phyloP scores from a whole-genome alignment of 2,888 invertebrate species.

The Athetis lepigone region DNA sequence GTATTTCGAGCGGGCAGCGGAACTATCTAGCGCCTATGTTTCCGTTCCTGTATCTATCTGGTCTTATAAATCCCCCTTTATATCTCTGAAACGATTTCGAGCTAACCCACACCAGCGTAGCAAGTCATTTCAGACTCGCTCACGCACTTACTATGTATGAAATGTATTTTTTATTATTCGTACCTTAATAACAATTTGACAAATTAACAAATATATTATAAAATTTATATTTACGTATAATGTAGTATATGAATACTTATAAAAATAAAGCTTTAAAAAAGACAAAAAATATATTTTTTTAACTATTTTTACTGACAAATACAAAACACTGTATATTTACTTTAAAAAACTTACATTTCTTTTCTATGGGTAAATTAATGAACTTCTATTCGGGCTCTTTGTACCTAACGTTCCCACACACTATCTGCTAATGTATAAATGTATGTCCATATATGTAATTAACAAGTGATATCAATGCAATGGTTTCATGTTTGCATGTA shows the following conservation, averaged over 20 bases:
- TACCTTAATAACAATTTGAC: slow-evolving; percentile 11
- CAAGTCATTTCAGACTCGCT: slow-evolving; percentile 38
- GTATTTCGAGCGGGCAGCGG: slow-evolving; percentile 49
- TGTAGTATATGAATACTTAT: background rate
- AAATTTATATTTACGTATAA: slow-evolving; percentile 3
- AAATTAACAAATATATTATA: slow-evolving; percentile 4
- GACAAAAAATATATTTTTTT: background rate
- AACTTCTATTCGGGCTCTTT: slow-evolving; percentile 20
- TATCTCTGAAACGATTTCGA: slow-evolving; percentile 53
- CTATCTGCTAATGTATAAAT: slow-evolving; percentile 56
- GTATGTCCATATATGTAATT: slow-evolving; percentile 53
- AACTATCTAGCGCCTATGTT: slow-evolving; percentile 44
- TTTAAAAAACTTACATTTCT: background rate
- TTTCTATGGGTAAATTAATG: slow-evolving; percentile 32
- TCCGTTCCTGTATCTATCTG: slow-evolving; percentile 53
- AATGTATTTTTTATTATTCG: slow-evolving; percentile 17
- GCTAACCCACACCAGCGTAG: slow-evolving; percentile 57
- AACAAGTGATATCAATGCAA: slow-evolving; percentile 50
- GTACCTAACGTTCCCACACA: slow-evolving; percentile 47
- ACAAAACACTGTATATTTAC: slow-evolving; percentile 7
- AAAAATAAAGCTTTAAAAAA: background rate
- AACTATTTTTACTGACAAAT: background rate
- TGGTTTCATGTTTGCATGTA: slow-evolving; percentile 69
- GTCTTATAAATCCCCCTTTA: slow-evolving; percentile 37
- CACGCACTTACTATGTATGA: slow-evolving; percentile 37